A percentile compares a stretch with the other conserved stretches of the same genome.
Evolutionary conservation across 2,113 vertebrate species (phyloP).

Genomic region (Camelus dromedarius): DNA sequence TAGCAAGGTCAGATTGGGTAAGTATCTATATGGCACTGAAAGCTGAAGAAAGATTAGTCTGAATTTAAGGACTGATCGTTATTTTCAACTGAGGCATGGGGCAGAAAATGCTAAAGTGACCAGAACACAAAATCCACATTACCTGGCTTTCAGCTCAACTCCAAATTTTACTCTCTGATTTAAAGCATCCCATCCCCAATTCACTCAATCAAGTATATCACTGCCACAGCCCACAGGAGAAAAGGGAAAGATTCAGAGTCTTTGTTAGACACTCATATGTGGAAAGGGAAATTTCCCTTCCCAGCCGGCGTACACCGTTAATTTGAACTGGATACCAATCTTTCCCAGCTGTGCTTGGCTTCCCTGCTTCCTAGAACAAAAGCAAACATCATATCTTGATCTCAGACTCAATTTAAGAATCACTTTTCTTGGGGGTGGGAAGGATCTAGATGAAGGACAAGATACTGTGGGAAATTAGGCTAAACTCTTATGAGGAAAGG

Average conservation of each 20-base stretch:
- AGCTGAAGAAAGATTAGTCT: constrained; percentile 30
- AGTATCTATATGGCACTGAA: constrained; percentile 20
- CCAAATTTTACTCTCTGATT: neutral
- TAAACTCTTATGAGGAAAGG: neutral
- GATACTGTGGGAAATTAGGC: neutral
- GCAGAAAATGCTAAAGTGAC: constrained; percentile 33
- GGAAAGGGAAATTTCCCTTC: constrained; percentile 8
- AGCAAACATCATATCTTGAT: constrained; percentile 34
- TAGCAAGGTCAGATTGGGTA: constrained; percentile 59
- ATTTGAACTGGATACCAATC: constrained; percentile 50
- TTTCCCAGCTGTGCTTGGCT: constrained; percentile 17
- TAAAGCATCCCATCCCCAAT: neutral
- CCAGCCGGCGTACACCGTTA: neutral
- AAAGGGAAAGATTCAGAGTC: constrained; percentile 37
- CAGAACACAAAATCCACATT: constrained; percentile 44
- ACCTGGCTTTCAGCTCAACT: constrained; percentile 38
- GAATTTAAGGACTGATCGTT: constrained; percentile 48
- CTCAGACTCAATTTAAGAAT: constrained; percentile 53
- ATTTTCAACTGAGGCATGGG: constrained; percentile 33
- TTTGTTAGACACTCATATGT: neutral
- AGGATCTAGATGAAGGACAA: neutral
- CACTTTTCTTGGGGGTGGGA: neutral
- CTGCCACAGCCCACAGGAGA: neutral
- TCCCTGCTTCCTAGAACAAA: constrained; percentile 44
- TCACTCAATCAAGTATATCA: constrained; percentile 50